A percentile compares a stretch with the other conserved stretches of the same genome.
Evolutionary conservation across 2,113 vertebrate species (phyloP).

Genomic region (Bucco capensis): DNA sequence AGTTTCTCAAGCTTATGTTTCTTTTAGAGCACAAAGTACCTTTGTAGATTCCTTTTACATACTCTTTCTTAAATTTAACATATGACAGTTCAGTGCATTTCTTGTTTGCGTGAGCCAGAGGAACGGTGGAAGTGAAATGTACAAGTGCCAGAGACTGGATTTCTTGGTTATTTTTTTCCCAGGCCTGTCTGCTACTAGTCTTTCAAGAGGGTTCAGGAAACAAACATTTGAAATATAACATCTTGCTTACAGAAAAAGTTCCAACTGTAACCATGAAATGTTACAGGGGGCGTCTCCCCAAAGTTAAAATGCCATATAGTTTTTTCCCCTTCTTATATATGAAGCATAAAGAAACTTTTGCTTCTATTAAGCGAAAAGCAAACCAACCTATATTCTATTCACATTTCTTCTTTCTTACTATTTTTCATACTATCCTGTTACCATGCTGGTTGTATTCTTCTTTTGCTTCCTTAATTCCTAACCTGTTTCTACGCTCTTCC

Average conservation of each 20-base stretch:
- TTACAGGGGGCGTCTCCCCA: not conserved
- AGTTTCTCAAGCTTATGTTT: not conserved
- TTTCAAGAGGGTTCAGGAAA: not conserved
- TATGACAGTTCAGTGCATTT: not conserved
- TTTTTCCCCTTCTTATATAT: not conserved
- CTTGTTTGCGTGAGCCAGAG: not conserved
- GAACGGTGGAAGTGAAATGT: not conserved
- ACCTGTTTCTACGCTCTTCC: not conserved
- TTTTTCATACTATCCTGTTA: not conserved
- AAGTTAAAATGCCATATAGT: not conserved
- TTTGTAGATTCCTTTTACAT: not conserved
- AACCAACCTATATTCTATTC: not conserved
- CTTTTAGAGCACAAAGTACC: not conserved
- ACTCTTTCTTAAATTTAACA: rapidly evolving
- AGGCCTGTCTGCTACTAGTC: not conserved
- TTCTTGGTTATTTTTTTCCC: not conserved
- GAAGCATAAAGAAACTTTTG: not conserved
- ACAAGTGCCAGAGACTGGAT: not conserved
- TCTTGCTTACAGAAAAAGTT: not conserved
- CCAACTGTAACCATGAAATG: not conserved
- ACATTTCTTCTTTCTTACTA: not conserved
- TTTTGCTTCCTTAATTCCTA: not conserved
- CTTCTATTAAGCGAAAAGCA: not conserved
- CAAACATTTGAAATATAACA: not conserved
- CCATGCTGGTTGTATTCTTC: not conserved